phyloP scores from a whole-genome alignment of 2,888 invertebrate species.

The Hirtodrosophila cameraria region DNA sequence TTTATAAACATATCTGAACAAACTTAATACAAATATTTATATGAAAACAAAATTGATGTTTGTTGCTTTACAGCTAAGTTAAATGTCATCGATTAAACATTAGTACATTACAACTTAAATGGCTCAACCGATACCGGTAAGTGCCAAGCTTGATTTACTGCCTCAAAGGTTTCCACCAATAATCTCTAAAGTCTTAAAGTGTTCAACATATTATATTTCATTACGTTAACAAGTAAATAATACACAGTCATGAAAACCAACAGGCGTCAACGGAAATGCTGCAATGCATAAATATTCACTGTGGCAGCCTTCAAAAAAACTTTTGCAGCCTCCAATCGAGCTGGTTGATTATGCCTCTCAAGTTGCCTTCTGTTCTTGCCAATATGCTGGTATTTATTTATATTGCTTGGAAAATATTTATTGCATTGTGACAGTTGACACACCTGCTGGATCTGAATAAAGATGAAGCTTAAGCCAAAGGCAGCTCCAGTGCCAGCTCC shows the following conservation, averaged over 20 bases:
- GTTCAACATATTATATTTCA: slow-evolving; percentile 25
- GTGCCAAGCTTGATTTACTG: slow-evolving; percentile 8
- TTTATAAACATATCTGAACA: neutral
- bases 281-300: slow-evolving; percentile 48
- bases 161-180: neutral
- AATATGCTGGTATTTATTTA: slow-evolving; percentile 38
- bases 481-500: too few relatives aligned
- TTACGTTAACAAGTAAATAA: slow-evolving; percentile 24
- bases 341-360: neutral
- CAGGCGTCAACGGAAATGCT: slow-evolving; percentile 35
- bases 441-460: slow-evolving; percentile 44
- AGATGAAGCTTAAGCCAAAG: neutral
- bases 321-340: neutral
- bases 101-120: too few relatives aligned
- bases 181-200: neutral
- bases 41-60: neutral
- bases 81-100: neutral
- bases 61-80: slow-evolving; percentile 43
- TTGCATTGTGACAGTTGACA: slow-evolving; percentile 33
- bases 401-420: slow-evolving; percentile 41
- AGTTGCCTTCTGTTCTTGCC: slow-evolving; percentile 1
- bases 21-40: neutral
- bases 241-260: neutral
- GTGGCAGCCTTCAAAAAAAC: slow-evolving; percentile 23
- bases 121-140: neutral